Conservation (phyloP, 2,113 vertebrate species). For the Anolis carolinensis region DNA sequence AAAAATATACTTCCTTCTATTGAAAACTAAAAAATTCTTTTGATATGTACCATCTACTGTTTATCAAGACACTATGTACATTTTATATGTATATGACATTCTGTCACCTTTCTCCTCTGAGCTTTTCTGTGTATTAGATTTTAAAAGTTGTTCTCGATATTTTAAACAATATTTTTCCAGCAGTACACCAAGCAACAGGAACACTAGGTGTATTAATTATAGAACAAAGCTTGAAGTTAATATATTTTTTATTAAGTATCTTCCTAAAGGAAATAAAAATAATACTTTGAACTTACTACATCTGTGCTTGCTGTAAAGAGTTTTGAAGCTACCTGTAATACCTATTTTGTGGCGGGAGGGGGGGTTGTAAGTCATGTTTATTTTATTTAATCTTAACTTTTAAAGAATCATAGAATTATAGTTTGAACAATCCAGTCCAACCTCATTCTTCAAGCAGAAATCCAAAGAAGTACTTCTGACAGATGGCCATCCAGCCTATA, state of each 20-base stretch:
- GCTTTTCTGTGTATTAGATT: slow-evolving; percentile 22
- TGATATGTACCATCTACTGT: slow-evolving; percentile 8
- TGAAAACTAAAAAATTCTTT: neutral
- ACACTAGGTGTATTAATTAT: slow-evolving; percentile 40
- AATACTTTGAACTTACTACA: slow-evolving; percentile 39
- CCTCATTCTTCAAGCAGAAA: too few species aligned
- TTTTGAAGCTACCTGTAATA: slow-evolving; percentile 20
- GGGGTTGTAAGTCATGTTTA: neutral
- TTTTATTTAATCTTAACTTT: neutral
- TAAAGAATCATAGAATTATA: neutral
- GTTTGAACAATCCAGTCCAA: neutral
- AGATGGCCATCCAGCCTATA: too few species aligned
- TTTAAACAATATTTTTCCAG: slow-evolving; percentile 24
- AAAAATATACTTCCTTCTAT: neutral
- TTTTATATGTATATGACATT: neutral
- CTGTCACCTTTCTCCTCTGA: slow-evolving; percentile 1
- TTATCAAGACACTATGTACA: neutral
- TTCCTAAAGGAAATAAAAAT: slow-evolving; percentile 41
- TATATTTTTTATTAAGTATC: slow-evolving; percentile 34
- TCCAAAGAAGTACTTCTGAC: too few species aligned
- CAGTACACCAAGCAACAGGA: slow-evolving; percentile 21
- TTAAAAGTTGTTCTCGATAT: slow-evolving; percentile 19
- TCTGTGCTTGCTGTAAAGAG: slow-evolving; percentile 31
- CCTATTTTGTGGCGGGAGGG: neutral
- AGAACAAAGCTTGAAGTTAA: slow-evolving; percentile 52